These are phyloP conservation scores for Epinotia brunnichana DNA, from an alignment of 2,888 invertebrate species.

Conservation along the genomic window DNA sequence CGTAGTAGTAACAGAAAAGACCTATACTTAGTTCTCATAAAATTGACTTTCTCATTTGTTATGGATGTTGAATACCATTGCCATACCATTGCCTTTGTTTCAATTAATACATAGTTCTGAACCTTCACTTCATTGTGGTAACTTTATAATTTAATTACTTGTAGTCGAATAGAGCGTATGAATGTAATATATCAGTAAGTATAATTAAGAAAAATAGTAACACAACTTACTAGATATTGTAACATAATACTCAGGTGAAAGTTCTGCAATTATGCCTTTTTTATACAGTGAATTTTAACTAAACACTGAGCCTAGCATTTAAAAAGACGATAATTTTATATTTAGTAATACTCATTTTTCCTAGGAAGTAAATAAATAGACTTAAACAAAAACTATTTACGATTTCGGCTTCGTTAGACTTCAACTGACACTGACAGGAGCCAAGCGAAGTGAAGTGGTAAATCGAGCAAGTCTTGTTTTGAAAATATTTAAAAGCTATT, in stretches of 20 bases:
- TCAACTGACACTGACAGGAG: not conserved
- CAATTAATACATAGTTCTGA: not conserved
- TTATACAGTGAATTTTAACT: not conserved
- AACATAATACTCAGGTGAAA: constrained; percentile 5
- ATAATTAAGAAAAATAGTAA: not conserved
- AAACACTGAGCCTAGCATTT: not conserved
- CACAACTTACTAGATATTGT: constrained; percentile 2
- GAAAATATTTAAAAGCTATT: not conserved
- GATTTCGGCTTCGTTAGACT: not conserved
- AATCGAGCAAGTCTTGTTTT: not conserved
- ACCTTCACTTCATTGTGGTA: not conserved
- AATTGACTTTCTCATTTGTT: too few relatives aligned
- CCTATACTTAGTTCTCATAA: too few relatives aligned
- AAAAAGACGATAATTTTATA: not conserved
- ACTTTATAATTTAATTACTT: not conserved
- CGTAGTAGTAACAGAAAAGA: too few relatives aligned
- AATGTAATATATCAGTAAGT: not conserved
- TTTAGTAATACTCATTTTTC: not conserved
- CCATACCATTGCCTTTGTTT: not conserved
- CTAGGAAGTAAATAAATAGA: not conserved
- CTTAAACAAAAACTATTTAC: not conserved
- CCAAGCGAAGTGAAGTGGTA: constrained; percentile 8
- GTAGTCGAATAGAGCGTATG: not conserved
- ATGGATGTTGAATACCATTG: too few relatives aligned
- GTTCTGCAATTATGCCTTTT: not conserved